Percentiles rank a stretch among this genome's conserved stretches.
These are phyloP conservation scores for Coelopa pilipes DNA, from an alignment of 2,888 invertebrate species.

Conservation along the genomic window DNA sequence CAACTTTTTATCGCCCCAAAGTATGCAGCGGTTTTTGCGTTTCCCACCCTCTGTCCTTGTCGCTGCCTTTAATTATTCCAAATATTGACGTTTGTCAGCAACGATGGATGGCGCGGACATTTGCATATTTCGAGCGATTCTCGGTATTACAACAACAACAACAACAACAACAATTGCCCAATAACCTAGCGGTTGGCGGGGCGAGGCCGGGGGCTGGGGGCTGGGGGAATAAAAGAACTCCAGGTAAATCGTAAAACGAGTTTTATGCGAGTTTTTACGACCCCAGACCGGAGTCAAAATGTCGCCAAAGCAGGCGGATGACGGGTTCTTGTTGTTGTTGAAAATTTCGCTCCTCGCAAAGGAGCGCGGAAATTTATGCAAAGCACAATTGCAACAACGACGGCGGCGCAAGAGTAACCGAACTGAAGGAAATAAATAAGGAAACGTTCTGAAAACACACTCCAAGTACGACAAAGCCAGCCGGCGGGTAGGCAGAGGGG, in stretches of 20 bases:
- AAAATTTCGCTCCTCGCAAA: background rate
- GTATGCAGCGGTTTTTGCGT: background rate
- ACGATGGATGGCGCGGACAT: no score
- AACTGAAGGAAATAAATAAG: background rate
- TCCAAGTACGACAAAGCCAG: background rate
- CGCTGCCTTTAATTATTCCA: background rate
- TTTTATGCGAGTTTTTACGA: constrained; percentile 30
- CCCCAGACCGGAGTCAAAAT: constrained; percentile 28
- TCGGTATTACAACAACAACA: constrained; percentile 19
- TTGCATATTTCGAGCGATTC: no score
- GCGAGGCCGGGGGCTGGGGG: no score
- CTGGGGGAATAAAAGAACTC: background rate
- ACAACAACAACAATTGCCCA: constrained; percentile 16
- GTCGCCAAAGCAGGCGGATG: background rate
- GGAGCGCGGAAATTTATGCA: background rate
- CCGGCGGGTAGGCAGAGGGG: no score
- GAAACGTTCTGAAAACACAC: no score
- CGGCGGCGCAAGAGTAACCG: background rate
- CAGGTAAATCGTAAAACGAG: constrained; percentile 27
- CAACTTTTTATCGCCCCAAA: background rate
- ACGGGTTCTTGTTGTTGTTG: background rate
- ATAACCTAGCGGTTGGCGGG: no score
- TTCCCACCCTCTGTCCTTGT: no score
- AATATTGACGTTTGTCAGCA: background rate
- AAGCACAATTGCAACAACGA: background rate